These are phyloP conservation scores for Drosophila sulfurigaster DNA, from an alignment of 1,140 invertebrate species.

Conservation along the genomic window DNA sequence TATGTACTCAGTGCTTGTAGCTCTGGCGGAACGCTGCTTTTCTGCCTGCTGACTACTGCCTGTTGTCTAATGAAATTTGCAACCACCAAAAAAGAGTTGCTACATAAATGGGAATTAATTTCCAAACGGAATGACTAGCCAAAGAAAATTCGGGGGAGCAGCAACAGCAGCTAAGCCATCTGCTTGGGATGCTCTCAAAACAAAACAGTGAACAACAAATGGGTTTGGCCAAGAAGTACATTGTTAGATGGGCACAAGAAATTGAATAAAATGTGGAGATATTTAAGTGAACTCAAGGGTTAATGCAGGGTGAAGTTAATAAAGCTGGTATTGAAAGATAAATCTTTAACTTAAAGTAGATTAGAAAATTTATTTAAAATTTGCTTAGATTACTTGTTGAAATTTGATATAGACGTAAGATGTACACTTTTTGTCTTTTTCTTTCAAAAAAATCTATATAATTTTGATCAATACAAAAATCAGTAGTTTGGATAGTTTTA, in stretches of 20 bases:
- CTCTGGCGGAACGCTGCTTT: not conserved
- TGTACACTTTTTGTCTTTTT: no score
- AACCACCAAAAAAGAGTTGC: constrained; percentile 72
- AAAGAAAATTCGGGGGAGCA: constrained; percentile 19
- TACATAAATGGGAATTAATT: constrained; percentile 77
- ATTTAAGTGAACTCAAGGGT: constrained; percentile 3
- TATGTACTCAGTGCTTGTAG: not conserved
- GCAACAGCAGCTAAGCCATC: not conserved
- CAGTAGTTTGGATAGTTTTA: no score
- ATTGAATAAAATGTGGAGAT: not conserved
- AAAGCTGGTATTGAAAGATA: not conserved
- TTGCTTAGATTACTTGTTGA: no score
- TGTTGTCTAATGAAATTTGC: constrained; percentile 70
- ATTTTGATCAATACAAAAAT: no score
- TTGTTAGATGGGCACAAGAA: constrained; percentile 23
- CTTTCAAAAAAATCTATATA: no score
- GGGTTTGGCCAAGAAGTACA: constrained; percentile 44
- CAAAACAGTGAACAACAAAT: constrained; percentile 49
- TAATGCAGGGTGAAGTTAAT: constrained; percentile 1
- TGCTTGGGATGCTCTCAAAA: constrained; percentile 7
- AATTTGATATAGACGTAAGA: no score
- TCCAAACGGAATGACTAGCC: constrained; percentile 63
- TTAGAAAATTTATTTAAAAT: not conserved
- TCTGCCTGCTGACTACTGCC: constrained; percentile 11
- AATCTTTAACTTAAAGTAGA: not conserved